Percentiles rank a stretch among this genome's conserved stretches.
Evolutionary conservation across 2,888 invertebrate species (phyloP).

Genomic region (Pomacea canaliculata): DNA sequence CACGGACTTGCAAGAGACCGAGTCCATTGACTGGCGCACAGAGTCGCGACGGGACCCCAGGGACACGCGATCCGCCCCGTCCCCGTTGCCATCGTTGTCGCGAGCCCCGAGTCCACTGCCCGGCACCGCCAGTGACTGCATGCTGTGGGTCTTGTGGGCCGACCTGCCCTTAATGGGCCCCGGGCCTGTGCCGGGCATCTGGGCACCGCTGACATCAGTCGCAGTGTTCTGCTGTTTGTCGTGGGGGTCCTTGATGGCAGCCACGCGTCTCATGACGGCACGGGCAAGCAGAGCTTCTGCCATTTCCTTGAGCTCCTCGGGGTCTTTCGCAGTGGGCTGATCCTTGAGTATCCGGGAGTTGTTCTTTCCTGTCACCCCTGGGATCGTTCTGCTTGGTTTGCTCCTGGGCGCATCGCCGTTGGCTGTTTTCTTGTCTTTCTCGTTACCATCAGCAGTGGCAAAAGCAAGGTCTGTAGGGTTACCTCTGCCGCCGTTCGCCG

Average conservation of each 20-base stretch:
- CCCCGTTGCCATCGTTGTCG: constrained; percentile 7
- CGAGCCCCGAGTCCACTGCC: not conserved
- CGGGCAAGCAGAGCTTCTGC: constrained; percentile 4
- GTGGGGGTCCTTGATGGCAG: not conserved
- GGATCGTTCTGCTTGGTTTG: too few relatives aligned
- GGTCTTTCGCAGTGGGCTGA: not conserved
- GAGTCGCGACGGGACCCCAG: constrained; percentile 36
- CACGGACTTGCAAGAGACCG: constrained; percentile 39
- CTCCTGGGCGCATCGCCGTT: too few relatives aligned
- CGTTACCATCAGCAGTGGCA: too few relatives aligned
- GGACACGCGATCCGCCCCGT: constrained; percentile 32
- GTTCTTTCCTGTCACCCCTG: not conserved
- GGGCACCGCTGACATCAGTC: not conserved
- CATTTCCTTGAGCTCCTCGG: constrained; percentile 4
- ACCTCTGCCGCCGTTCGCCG: too few relatives aligned
- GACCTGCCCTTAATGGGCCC: not conserved
- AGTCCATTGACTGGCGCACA: constrained; percentile 32
- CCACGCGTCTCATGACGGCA: constrained; percentile 1
- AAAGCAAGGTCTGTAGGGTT: too few relatives aligned
- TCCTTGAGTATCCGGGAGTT: not conserved
- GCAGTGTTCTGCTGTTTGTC: not conserved
- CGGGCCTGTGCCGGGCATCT: not conserved
- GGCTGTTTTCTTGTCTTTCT: too few relatives aligned
- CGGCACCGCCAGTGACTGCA: constrained; percentile 35
- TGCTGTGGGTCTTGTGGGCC: constrained; percentile 31